phyloP scores from a whole-genome alignment of 2,113 vertebrate genomes.

The Takifugu flavidus region DNA sequence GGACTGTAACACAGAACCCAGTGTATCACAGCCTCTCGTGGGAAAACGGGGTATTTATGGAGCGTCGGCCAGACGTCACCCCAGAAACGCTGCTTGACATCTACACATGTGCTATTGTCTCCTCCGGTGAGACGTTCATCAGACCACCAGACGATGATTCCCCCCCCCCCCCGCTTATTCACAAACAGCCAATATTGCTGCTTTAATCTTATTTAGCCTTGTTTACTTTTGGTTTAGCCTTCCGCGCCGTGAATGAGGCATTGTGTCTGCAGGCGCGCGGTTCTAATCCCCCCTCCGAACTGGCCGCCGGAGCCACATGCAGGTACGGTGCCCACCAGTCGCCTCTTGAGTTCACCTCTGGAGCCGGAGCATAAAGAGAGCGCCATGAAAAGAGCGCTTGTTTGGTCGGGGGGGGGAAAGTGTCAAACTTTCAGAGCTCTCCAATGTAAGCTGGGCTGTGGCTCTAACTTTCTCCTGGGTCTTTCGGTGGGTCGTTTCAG shows the following conservation, averaged over 20 bases:
- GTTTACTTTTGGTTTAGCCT: constrained; percentile 64
- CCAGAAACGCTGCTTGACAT: constrained; percentile 25
- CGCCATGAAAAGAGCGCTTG: constrained; percentile 1
- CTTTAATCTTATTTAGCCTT: constrained; percentile 65
- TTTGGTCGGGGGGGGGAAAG: constrained; percentile 33
- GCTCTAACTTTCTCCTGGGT: constrained; percentile 19
- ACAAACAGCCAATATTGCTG: constrained; percentile 62
- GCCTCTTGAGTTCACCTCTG: constrained; percentile 34
- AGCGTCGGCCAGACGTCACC: constrained; percentile 29
- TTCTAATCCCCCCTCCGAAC: constrained; percentile 52
- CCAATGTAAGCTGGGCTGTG: constrained; percentile 24
- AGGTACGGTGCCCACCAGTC: constrained; percentile 53
- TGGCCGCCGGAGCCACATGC: constrained; percentile 45
- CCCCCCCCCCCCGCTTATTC: constrained; percentile 53
- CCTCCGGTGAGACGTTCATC: constrained; percentile 10
- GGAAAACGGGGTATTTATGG: constrained; percentile 33
- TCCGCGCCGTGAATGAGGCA: constrained; percentile 62
- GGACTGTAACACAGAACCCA: constrained; percentile 40
- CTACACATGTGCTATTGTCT: constrained; percentile 20
- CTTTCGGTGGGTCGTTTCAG: constrained; percentile 32
- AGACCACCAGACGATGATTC: constrained; percentile 16
- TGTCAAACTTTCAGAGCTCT: constrained; percentile 45
- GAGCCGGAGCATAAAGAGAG: constrained; percentile 23
- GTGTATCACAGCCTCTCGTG: constrained; percentile 37
- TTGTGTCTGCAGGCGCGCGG: constrained; percentile 65